Conservation (phyloP, 2,113 vertebrate species). For the Merops nubicus region DNA sequence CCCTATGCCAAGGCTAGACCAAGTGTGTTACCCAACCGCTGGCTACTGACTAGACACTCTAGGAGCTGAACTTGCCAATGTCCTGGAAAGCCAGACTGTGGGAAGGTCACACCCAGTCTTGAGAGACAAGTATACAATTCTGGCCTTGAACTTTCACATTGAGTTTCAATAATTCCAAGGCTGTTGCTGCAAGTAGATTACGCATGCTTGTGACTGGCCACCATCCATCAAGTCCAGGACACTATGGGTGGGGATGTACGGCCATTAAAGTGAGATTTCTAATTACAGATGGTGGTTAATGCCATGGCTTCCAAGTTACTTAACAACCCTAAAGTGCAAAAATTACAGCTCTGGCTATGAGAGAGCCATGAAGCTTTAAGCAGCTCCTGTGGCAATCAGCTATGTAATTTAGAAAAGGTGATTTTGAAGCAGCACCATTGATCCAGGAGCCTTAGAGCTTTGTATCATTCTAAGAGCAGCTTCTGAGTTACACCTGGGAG, state of each 20-base stretch:
- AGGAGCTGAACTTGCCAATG: neutral
- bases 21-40: neutral
- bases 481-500: neutral
- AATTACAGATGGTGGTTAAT: neutral
- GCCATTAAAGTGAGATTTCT: neutral
- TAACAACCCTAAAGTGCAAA: neutral
- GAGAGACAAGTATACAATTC: neutral
- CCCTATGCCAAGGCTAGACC: neutral
- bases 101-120: neutral
- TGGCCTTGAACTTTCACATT: neutral
- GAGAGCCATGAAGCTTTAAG: neutral
- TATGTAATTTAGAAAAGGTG: neutral
- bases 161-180: neutral
- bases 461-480: fast-evolving
- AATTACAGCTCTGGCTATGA: neutral
- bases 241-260: neutral
- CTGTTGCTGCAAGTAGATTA: neutral
- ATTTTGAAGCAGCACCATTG: neutral
- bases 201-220: neutral
- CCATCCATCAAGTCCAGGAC: neutral
- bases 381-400: neutral
- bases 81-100: neutral
- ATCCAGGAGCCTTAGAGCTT: neutral
- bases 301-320: neutral
- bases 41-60: neutral